A percentile compares a stretch with the other conserved stretches of the same genome.
phyloP scores from a whole-genome alignment of 2,888 invertebrate species.

The Boloria euphrosyne region DNA sequence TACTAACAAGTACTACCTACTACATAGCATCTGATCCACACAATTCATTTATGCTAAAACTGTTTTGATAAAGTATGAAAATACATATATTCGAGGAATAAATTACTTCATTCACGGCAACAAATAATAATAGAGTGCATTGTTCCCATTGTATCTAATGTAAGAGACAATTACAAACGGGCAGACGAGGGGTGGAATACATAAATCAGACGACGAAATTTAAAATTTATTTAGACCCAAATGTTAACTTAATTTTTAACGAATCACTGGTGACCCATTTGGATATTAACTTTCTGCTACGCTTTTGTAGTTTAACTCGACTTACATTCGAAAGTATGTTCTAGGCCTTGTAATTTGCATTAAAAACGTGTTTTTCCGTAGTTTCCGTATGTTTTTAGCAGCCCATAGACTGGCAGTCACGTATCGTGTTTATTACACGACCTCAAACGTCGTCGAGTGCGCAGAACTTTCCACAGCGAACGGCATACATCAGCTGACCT shows the following conservation, averaged over 20 bases:
- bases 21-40: neutral
- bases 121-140: conserved; percentile 48
- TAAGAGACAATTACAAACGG: conserved; percentile 65
- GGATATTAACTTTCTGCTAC: conserved; percentile 27
- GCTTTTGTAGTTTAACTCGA: conserved; percentile 7
- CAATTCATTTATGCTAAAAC: conserved; percentile 19
- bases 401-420: conserved; percentile 34
- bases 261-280: conserved; percentile 65
- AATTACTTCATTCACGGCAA: conserved; percentile 43
- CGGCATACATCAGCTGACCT: conserved; percentile 45
- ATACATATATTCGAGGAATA: conserved; percentile 49
- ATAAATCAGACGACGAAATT: conserved; percentile 68
- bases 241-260: conserved; percentile 66
- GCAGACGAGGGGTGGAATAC: conserved; percentile 51
- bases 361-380: conserved; percentile 8
- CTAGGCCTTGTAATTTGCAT: conserved; percentile 8
- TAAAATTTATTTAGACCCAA: conserved; percentile 72
- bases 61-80: conserved; percentile 43
- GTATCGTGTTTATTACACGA: conserved; percentile 44
- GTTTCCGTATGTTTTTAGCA: neutral
- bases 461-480: conserved; percentile 45
- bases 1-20: neutral
- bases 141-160: conserved; percentile 64
- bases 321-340: neutral
- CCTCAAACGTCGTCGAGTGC: conserved; percentile 38